Percentiles rank a stretch among this genome's conserved stretches.
phyloP scores from a whole-genome alignment of 1,140 invertebrate genomes.

The Harpegnathos saltator region DNA sequence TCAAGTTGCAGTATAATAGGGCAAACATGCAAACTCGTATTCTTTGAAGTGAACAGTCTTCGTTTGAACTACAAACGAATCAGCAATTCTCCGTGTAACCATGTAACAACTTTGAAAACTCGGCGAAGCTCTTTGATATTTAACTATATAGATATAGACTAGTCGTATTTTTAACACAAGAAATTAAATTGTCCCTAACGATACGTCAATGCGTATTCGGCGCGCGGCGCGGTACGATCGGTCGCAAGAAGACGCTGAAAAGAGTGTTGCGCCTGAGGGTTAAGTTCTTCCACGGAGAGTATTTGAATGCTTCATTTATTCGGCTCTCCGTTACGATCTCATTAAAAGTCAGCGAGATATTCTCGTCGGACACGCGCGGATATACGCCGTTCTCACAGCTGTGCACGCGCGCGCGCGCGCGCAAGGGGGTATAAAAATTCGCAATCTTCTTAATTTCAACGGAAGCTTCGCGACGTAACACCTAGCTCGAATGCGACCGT shows the following conservation, averaged over 20 bases:
- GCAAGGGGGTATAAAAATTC: conserved; percentile 16
- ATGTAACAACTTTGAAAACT: too few species aligned
- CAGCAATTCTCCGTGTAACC: too few species aligned
- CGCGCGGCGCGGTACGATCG: not conserved
- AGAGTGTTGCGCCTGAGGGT: conserved; percentile 7
- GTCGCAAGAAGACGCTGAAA: not conserved
- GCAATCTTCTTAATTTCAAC: conserved; percentile 48
- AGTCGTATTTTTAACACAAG: conserved; percentile 6
- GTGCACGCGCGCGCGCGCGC: not conserved
- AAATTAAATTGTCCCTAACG: not conserved
- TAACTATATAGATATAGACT: not conserved
- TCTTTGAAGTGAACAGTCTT: too few species aligned
- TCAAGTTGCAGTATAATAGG: too few species aligned
- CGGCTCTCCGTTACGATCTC: conserved; percentile 13
- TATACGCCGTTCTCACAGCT: not conserved
- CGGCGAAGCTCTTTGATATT: too few species aligned
- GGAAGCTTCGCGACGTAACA: not conserved
- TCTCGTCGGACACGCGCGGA: conserved; percentile 4
- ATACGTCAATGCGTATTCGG: not conserved
- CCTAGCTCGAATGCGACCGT: not conserved
- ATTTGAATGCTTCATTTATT: conserved; percentile 49
- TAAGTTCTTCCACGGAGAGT: conserved; percentile 6
- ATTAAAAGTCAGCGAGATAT: conserved; percentile 47
- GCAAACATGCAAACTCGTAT: too few species aligned
- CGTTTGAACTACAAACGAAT: too few species aligned